phyloP scores from a whole-genome alignment of 2,888 invertebrate genomes.

The Diplazon laetatorius region DNA sequence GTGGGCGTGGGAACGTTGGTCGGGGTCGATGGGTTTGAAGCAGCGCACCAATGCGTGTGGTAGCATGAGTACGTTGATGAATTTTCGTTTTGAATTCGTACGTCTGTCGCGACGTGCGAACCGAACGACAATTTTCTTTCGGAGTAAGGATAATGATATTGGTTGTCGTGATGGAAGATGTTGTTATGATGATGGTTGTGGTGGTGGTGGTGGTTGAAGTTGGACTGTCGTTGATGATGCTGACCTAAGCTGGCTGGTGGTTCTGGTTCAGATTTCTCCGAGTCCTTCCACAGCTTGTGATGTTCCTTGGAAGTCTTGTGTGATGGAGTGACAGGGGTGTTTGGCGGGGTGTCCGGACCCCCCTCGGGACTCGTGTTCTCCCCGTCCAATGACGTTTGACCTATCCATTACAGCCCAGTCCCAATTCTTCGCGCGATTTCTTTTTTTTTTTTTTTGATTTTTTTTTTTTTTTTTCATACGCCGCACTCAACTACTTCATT shows the following conservation, averaged over 20 bases:
- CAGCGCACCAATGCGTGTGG: constrained; percentile 80
- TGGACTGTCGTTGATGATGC: constrained; percentile 82
- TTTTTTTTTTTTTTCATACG: constrained; percentile 69
- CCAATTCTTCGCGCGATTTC: constrained; percentile 78
- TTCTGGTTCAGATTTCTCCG: constrained; percentile 76
- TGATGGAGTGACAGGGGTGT: constrained; percentile 81
- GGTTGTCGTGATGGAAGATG: constrained; percentile 82
- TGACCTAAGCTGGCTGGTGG: constrained; percentile 80
- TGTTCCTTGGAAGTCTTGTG: constrained; percentile 78
- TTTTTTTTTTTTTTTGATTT: constrained; percentile 69
- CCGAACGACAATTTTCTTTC: constrained; percentile 78
- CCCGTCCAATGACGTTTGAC: constrained; percentile 82
- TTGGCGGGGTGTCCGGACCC: constrained; percentile 81
- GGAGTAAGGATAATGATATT: constrained; percentile 80
- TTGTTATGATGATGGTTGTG: constrained; percentile 83
- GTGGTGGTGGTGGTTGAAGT: constrained; percentile 68
- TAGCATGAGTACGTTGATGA: constrained; percentile 81
- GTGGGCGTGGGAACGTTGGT: constrained; percentile 76
- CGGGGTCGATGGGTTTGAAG: constrained; percentile 75
- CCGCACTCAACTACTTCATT: constrained; percentile 77
- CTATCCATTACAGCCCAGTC: constrained; percentile 82
- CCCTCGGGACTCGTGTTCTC: constrained; percentile 78
- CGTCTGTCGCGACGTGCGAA: constrained; percentile 74
- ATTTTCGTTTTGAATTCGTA: constrained; percentile 74
- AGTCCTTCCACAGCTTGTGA: constrained; percentile 78